Evolutionary conservation across 2,888 invertebrate genomes (phyloP).

Genomic region (Athalia cordata): DNA sequence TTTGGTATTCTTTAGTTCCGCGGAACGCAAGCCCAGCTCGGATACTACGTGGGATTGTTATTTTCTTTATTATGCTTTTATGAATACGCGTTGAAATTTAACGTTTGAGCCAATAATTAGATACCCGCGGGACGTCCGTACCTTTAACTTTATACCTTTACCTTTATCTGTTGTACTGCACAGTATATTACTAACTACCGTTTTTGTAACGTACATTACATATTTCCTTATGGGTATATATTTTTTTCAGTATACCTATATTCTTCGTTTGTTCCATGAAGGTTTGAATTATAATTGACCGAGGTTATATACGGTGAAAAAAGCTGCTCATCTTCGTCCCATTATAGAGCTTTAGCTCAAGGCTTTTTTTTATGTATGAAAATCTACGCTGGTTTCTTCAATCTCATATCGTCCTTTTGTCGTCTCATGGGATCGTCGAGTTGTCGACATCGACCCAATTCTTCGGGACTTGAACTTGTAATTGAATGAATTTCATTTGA

Average conservation of each 20-base stretch:
- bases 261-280: too few species aligned
- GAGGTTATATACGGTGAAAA: too few species aligned
- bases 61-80: conserved; percentile 31
- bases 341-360: too few species aligned
- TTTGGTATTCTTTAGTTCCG: neutral
- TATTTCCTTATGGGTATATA: neutral
- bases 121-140: conserved; percentile 33
- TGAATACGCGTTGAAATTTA: conserved; percentile 30
- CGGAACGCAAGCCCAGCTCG: neutral
- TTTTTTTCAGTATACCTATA: too few species aligned
- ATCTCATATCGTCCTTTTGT: too few species aligned
- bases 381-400: too few species aligned
- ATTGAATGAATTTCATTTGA: conserved; percentile 30
- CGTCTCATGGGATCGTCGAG: too few species aligned
- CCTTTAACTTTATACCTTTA: conserved; percentile 3
- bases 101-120: conserved; percentile 31
- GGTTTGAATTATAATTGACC: too few species aligned
- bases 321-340: too few species aligned
- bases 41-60: neutral
- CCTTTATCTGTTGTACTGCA: neutral
- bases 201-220: neutral
- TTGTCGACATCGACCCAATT: conserved; percentile 7
- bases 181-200: neutral
- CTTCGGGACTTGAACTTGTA: neutral
- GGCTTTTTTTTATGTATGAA: too few species aligned